A percentile compares a stretch with the other conserved stretches of the same genome.
Conservation (phyloP, 2,888 invertebrate genomes). For the Syrphus vitripennis region DNA sequence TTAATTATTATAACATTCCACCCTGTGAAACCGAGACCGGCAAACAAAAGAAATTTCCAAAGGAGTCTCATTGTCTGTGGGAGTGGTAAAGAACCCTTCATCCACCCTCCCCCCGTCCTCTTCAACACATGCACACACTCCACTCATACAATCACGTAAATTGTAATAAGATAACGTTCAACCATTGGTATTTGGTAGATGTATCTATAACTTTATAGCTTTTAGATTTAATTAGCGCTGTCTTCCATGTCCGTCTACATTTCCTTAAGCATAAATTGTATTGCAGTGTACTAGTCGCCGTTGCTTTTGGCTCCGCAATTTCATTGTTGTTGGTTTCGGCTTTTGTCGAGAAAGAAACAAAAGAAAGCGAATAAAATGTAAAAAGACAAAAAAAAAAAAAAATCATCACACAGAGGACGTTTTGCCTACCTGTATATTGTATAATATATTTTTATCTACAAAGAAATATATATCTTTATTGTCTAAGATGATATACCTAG, state of each 20-base stretch:
- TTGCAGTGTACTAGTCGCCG: conserved; percentile 28
- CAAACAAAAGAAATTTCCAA: conserved; percentile 56
- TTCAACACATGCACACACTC: neutral
- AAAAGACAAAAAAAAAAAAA: conserved; percentile 2
- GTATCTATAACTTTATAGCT: neutral
- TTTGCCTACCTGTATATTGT: conserved; percentile 2
- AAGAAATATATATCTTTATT: neutral
- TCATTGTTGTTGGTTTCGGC: conserved; percentile 19
- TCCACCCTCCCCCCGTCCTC: neutral
- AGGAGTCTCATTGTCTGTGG: conserved; percentile 20
- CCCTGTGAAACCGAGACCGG: conserved; percentile 31
- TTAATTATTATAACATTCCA: conserved; percentile 63
- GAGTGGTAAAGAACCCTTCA: conserved; percentile 3
- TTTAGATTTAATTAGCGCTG: conserved; percentile 69
- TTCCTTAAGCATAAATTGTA: conserved; percentile 62
- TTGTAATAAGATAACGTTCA: conserved; percentile 41
- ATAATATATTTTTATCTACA: neutral
- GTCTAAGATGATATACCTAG: conserved; percentile 18
- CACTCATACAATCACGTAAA: neutral
- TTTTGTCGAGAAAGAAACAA: conserved; percentile 19
- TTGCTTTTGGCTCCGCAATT: neutral
- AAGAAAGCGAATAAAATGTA: conserved; percentile 47
- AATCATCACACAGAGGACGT: neutral
- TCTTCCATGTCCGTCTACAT: conserved; percentile 69
- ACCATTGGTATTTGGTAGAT: neutral